A percentile compares a stretch with the other conserved stretches of the same genome.
Evolutionary conservation across 2,888 invertebrate genomes (phyloP).

Genomic region (Agrotis clavis): DNA sequence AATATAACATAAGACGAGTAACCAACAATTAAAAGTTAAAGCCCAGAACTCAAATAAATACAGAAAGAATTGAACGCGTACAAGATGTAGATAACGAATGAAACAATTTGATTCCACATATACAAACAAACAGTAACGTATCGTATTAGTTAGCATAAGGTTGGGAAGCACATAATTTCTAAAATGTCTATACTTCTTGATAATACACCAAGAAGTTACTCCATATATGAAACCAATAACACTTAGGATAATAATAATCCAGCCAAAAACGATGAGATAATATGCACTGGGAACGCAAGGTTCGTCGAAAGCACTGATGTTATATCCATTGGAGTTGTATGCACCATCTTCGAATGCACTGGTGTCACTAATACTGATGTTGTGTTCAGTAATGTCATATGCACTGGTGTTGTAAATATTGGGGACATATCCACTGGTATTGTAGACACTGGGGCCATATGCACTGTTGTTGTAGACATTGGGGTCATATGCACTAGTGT

Average conservation of each 20-base stretch:
- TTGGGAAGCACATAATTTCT: constrained; percentile 47
- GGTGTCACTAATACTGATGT: background rate
- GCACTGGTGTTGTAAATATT: background rate
- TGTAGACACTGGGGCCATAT: background rate
- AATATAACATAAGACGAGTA: constrained; percentile 44
- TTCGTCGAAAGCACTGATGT: background rate
- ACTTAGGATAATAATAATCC: constrained; percentile 37
- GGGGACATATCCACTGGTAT: background rate
- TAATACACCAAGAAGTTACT: constrained; percentile 31
- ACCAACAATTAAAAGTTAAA: constrained; percentile 42
- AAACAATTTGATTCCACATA: constrained; percentile 35
- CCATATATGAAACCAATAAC: constrained; percentile 22
- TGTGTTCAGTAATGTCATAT: background rate
- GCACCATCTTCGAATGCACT: background rate
- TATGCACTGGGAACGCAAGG: constrained; percentile 31
- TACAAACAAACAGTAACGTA: constrained; percentile 37
- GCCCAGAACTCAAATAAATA: constrained; percentile 43
- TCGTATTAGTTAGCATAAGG: constrained; percentile 29
- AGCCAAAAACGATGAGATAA: constrained; percentile 33
- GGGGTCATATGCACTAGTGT: background rate
- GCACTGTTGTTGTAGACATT: background rate
- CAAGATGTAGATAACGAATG: constrained; percentile 18
- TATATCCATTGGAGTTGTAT: background rate
- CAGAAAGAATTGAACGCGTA: constrained; percentile 25
- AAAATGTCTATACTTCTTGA: constrained; percentile 41